A percentile compares a stretch with the other conserved stretches of the same genome.
These are phyloP conservation scores for Butastur rufipennis DNA, from an alignment of 2,113 vertebrate species.

Conservation along the genomic window DNA sequence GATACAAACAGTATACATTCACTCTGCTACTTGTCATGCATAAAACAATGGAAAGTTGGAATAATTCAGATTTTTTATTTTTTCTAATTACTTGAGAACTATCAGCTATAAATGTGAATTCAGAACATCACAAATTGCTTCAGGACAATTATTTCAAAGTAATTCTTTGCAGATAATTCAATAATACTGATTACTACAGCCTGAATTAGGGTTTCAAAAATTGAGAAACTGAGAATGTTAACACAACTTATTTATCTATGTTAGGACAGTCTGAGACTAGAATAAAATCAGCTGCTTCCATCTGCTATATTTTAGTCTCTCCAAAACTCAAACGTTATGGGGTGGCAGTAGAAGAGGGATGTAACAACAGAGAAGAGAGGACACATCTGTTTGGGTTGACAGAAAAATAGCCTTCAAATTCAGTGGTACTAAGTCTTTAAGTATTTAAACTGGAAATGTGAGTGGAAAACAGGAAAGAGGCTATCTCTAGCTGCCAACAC, in stretches of 20 bases:
- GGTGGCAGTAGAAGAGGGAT: not conserved
- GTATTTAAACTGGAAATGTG: not conserved
- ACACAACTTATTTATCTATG: not conserved
- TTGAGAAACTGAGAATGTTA: rapidly evolving
- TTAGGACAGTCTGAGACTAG: not conserved
- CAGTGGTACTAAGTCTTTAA: not conserved
- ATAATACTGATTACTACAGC: not conserved
- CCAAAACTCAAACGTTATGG: not conserved
- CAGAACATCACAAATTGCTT: not conserved
- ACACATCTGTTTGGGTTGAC: not conserved
- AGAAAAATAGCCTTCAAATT: not conserved
- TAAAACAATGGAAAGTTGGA: not conserved
- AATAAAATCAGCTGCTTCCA: not conserved
- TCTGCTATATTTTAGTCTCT: not conserved
- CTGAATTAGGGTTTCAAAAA: not conserved
- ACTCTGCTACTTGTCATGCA: not conserved
- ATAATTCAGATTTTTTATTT: not conserved
- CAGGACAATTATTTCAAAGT: not conserved
- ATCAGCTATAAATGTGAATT: not conserved
- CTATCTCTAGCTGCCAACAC: not conserved
- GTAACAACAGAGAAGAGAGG: not conserved
- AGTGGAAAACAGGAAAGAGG: not conserved
- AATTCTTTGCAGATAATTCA: not conserved
- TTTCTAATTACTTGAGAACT: not conserved
- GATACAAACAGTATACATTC: not conserved